phyloP scores from a whole-genome alignment of 2,797 vertebrate genomes.

The Gallirallus australis region DNA sequence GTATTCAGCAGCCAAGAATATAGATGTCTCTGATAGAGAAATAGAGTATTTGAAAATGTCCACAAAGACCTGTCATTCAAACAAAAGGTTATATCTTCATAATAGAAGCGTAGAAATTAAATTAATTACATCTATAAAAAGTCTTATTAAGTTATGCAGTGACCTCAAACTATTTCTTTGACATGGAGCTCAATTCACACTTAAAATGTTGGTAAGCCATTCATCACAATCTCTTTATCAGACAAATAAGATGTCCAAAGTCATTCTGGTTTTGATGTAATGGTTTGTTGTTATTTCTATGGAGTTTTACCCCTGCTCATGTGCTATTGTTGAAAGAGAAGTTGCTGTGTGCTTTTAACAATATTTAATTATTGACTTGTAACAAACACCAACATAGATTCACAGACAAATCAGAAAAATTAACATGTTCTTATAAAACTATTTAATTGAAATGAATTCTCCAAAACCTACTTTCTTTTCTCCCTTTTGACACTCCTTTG shows the following conservation, averaged over 20 bases:
- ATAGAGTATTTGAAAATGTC: neutral
- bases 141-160: neutral
- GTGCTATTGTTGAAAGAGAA: neutral
- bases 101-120: neutral
- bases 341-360: neutral
- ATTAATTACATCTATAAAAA: neutral
- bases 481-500: neutral
- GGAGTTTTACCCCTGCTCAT: neutral
- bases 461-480: neutral
- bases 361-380: neutral
- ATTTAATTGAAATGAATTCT: neutral
- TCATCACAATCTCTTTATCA: neutral
- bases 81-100: neutral
- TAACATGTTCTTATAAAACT: neutral
- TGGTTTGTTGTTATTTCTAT: neutral
- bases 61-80: neutral
- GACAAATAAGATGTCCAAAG: neutral
- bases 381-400: neutral
- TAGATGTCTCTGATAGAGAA: neutral
- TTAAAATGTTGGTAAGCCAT: neutral
- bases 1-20: neutral
- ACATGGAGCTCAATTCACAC: neutral
- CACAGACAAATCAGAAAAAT: neutral
- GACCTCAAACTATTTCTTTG: neutral
- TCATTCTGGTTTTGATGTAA: neutral